Evolutionary conservation across 2,113 vertebrate genomes (phyloP), one percentile per base, ranked within the genome.

Genomic region (Ondatra zibethicus): DNA sequence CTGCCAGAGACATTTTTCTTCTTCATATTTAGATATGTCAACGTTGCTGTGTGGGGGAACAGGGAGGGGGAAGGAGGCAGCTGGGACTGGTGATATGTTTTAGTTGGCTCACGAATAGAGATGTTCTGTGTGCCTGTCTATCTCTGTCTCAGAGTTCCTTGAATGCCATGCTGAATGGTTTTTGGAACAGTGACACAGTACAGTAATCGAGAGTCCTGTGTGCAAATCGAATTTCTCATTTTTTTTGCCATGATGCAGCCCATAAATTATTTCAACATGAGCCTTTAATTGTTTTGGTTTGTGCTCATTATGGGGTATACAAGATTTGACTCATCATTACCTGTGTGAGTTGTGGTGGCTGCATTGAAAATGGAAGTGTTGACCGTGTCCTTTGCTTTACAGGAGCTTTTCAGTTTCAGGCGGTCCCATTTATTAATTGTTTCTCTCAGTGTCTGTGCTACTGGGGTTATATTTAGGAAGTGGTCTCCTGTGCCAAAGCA

Each of bases 11-110:
- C 80, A 97, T 98, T 98, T 98, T 98, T 98, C 98, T 98, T 98
- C 98, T 97, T 99, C 98, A 93, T 98, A 98, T 98, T 98, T 98
- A 98, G 98, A 98, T 98, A 98, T 98, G 98, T 98, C 98, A 98
- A 97, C 80, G 97, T 75, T 88, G 89, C 23, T 0, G 96, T 96
- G 96, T 88, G 88, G 95, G 97, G 97, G 97, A 98, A 81, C 25
- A n/a, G 81, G 91, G 95, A 97, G 96, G 96, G 45, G 45, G 98
- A 70, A 95, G 72, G 92, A 11, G 97, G 97, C 97, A 97, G 97
- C 98, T 97, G 97, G 95, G 95, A 97, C 76, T 95, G 96, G 93
- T 36, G 97, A 95, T 95, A 97, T 0, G 1, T 98, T 98, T 97
- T 95, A 89, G 88, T 85, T 97, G 97, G 95, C 93, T 97, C 97